Percentiles rank a stretch among this genome's conserved stretches.
Conservation (phyloP, 2,797 vertebrate species). For the Coracias cyanogaster region DNA sequence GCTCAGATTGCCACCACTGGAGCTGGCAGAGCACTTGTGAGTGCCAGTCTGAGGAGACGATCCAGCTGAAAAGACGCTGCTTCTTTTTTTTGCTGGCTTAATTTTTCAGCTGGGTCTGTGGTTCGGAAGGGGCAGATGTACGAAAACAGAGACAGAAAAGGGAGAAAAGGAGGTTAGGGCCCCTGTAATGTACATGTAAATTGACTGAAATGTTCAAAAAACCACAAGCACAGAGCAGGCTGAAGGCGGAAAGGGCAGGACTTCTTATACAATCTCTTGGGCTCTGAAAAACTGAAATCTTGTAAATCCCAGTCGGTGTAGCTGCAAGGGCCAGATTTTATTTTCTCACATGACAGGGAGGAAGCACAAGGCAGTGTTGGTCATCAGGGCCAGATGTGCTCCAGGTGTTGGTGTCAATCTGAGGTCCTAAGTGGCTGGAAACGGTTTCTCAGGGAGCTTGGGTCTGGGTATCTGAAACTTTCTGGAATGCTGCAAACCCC, state of each 20-base stretch:
- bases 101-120: not conserved
- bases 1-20: not conserved
- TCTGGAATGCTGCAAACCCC: not conserved
- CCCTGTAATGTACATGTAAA: not conserved
- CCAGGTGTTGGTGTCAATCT: not conserved
- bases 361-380: not conserved
- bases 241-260: not conserved
- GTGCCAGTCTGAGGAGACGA: not conserved
- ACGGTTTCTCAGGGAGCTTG: not conserved
- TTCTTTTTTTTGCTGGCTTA: not conserved
- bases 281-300: not conserved
- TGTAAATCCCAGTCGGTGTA: not conserved
- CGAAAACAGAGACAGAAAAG: not conserved
- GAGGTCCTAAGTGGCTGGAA: not conserved
- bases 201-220: not conserved
- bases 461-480: not conserved
- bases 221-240: not conserved
- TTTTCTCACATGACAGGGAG: not conserved
- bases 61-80: not conserved
- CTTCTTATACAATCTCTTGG: not conserved
- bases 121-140: not conserved
- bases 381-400: not conserved
- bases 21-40: not conserved
- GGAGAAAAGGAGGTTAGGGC: not conserved
- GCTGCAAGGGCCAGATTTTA: not conserved